Base-by-base conservation (phyloP, 2,113 vertebrate genomes). In the Hydropotes inermis region DNA sequence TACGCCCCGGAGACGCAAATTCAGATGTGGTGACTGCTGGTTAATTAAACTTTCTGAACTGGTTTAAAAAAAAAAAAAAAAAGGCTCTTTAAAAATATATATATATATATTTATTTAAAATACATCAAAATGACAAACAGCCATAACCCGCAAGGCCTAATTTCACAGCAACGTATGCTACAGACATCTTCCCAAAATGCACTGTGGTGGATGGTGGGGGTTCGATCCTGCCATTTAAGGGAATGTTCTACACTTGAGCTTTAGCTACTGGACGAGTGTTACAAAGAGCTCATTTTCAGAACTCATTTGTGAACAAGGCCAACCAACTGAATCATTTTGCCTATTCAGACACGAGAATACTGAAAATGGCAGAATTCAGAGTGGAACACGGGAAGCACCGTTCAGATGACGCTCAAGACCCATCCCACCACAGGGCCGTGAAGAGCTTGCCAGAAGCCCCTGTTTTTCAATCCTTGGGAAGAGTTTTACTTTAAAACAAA, bases 401-500 rank as follows among this genome's bases (percentile, higher is more conserved):
- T 98, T 97, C 95, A 61, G 96, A 91, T 79, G 98, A 98, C 95
- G 92, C 97, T 92, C 93, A 74, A 78, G 88, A 98, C 95, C 97
- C 93, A 97, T 50, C 98, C 98, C 98, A 97, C 98, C 98, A 98
- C 98, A 98, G 98, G 97, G 98, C 98, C 96, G 96, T 95, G 98
- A 95, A 0, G 98, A 98, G 98, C 98, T 97, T 98, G 98, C 98
- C 97, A 61, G 97, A 93, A 98, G 98, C 97, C 97, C 97, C 96
- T 23, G 3, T 81, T 97, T 96, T 97, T 98, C 98, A 97, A 97
- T 98, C 98, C 98, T 98, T 97, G 98, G 98, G 98, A 99, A 98
- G 98, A 97, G 74, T 87, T 98, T 98, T 98, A 79, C 81, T 97
- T 97, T 50, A 91, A 98, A 97, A 98, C 96, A 98, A 97, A 94